phyloP scores from a whole-genome alignment of 2,888 invertebrate genomes.

The Caenorhabditis zanzibari region DNA sequence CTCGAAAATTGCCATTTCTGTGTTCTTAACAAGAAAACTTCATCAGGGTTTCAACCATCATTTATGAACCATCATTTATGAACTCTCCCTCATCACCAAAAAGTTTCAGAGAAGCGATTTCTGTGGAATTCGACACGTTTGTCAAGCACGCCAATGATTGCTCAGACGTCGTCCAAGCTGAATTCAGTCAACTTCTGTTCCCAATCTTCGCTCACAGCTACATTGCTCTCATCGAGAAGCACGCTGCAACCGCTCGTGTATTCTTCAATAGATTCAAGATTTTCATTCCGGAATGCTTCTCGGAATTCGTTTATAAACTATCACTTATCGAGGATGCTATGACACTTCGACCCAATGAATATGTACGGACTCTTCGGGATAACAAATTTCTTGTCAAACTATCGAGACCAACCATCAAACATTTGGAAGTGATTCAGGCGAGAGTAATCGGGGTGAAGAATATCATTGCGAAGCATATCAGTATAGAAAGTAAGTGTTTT shows the following conservation, averaged over 20 bases:
- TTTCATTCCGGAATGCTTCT: conserved; percentile 67
- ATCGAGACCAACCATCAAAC: conserved; percentile 45
- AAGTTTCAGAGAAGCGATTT: conserved; percentile 70
- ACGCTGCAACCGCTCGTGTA: conserved; percentile 38
- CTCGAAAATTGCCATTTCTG: no score
- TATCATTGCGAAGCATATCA: conserved; percentile 58
- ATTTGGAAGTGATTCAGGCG: conserved; percentile 48
- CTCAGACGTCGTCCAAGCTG: conserved; percentile 72
- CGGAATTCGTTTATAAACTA: conserved; percentile 59
- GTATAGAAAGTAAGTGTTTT: conserved; percentile 61
- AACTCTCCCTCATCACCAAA: neutral
- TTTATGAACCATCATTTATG: neutral
- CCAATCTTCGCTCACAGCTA: conserved; percentile 75
- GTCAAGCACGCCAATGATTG: conserved; percentile 71
- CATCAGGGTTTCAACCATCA: no score
- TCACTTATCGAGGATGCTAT: conserved; percentile 60
- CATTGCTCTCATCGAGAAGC: conserved; percentile 56
- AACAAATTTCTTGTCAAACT: conserved; percentile 55
- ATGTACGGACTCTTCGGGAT: conserved; percentile 47
- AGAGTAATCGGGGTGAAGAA: conserved; percentile 56
- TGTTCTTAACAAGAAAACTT: no score
- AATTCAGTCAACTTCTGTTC: conserved; percentile 70
- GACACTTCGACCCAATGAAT: conserved; percentile 52
- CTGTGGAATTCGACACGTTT: conserved; percentile 71
- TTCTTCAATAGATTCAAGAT: conserved; percentile 69